phyloP scores from a whole-genome alignment of 2,888 invertebrate genomes.

The Carterocephalus palaemon region DNA sequence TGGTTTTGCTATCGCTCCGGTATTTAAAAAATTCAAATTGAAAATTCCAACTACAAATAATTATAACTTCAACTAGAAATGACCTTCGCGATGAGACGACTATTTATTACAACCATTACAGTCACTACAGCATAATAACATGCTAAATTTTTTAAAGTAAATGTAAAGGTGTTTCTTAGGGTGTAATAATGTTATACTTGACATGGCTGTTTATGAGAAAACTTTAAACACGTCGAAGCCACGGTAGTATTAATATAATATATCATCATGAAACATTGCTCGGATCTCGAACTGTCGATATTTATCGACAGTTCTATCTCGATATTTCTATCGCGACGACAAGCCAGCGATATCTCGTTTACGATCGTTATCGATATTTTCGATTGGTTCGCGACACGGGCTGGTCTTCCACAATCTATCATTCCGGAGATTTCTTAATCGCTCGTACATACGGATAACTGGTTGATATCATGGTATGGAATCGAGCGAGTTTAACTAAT shows the following conservation, averaged over 20 bases:
- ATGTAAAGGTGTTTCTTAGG: too few species aligned
- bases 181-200: too few species aligned
- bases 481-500: constrained; percentile 11
- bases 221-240: constrained; percentile 8
- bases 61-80: too few species aligned
- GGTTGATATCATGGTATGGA: constrained; percentile 13
- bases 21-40: too few species aligned
- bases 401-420: constrained; percentile 26
- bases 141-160: too few species aligned
- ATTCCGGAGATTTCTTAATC: constrained; percentile 21
- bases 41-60: too few species aligned
- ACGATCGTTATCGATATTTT: constrained; percentile 49
- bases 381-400: constrained; percentile 39
- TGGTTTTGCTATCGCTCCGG: too few species aligned
- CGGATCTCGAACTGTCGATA: constrained; percentile 20
- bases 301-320: too few species aligned
- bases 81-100: too few species aligned
- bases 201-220: too few species aligned
- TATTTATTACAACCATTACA: too few species aligned
- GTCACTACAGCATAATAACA: too few species aligned
- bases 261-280: constrained; percentile 19
- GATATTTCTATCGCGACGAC: constrained; percentile 23
- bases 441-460: constrained; percentile 16
- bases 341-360: constrained; percentile 26
- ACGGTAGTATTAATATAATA: constrained; percentile 1